These are phyloP conservation scores for Marasmarcha lunaedactyla DNA, from an alignment of 2,888 invertebrate species.

Conservation along the genomic window DNA sequence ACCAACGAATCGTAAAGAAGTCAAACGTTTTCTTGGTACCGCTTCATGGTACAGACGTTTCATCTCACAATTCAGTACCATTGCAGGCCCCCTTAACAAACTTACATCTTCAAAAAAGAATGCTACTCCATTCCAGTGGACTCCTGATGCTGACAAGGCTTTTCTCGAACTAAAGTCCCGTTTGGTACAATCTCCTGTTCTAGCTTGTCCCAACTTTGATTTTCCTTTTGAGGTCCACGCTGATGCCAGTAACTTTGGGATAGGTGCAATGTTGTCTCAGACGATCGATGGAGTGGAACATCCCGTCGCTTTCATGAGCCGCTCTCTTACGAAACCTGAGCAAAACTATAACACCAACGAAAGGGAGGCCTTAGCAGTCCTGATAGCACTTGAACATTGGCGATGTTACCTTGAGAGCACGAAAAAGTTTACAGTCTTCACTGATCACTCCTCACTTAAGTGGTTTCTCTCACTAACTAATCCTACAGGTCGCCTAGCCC, in stretches of 20 bases:
- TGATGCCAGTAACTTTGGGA: constrained; percentile 16
- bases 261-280: constrained; percentile 16
- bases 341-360: constrained; percentile 20
- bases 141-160: constrained; percentile 12
- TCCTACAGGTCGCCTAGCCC: constrained; percentile 19
- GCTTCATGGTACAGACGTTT: constrained; percentile 19
- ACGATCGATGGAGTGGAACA: constrained; percentile 15
- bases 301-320: constrained; percentile 11
- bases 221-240: constrained; percentile 17
- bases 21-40: constrained; percentile 17
- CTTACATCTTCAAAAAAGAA: constrained; percentile 16
- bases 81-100: constrained; percentile 18
- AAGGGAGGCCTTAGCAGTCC: constrained; percentile 19
- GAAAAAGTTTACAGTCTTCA: constrained; percentile 13
- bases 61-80: constrained; percentile 16
- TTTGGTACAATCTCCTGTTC: constrained; percentile 8
- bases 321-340: constrained; percentile 10
- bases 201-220: constrained; percentile 17
- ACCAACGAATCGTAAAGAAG: constrained; percentile 14
- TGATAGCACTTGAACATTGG: constrained; percentile 21
- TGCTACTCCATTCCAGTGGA: constrained; percentile 15
- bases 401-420: constrained; percentile 20
- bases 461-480: constrained; percentile 17
- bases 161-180: constrained; percentile 10
- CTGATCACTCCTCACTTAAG: constrained; percentile 18